These are phyloP conservation scores for Lutraria lutraria DNA, from an alignment of 2,888 invertebrate genomes.

Conservation along the genomic window DNA sequence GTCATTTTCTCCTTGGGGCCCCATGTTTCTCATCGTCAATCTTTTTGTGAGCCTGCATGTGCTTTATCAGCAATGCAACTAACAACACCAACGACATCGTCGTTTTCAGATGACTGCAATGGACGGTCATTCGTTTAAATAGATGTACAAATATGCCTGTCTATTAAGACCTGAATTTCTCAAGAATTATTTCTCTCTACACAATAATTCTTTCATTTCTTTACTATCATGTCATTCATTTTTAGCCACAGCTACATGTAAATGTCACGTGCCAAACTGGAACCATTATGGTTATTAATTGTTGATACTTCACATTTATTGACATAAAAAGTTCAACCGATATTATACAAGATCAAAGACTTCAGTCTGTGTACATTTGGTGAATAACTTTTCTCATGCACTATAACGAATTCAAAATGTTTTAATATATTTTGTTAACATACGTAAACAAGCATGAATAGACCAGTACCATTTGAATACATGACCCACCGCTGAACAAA, in stretches of 20 bases:
- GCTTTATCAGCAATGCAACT: not conserved
- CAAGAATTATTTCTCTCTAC: not conserved
- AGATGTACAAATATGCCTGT: too few relatives aligned
- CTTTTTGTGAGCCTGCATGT: too few relatives aligned
- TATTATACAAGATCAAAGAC: not conserved
- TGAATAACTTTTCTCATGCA: not conserved
- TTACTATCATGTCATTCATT: not conserved
- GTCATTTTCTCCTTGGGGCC: not conserved
- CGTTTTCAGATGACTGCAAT: not conserved
- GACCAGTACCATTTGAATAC: conserved; percentile 29
- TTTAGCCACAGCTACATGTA: not conserved
- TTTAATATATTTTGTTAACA: not conserved
- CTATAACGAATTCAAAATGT: not conserved
- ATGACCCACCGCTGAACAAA: conserved; percentile 39
- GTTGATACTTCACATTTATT: not conserved
- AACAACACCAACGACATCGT: not conserved
- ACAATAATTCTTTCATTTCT: not conserved
- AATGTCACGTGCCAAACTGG: not conserved
- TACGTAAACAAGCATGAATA: not conserved
- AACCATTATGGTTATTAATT: not conserved
- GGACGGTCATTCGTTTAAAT: not conserved
- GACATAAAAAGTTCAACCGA: not conserved
- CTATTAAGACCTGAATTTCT: not conserved
- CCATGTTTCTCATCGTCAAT: not conserved
- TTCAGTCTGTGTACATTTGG: not conserved